Conservation (phyloP, 2,797 vertebrate genomes). For the Eptatretus atami region DNA sequence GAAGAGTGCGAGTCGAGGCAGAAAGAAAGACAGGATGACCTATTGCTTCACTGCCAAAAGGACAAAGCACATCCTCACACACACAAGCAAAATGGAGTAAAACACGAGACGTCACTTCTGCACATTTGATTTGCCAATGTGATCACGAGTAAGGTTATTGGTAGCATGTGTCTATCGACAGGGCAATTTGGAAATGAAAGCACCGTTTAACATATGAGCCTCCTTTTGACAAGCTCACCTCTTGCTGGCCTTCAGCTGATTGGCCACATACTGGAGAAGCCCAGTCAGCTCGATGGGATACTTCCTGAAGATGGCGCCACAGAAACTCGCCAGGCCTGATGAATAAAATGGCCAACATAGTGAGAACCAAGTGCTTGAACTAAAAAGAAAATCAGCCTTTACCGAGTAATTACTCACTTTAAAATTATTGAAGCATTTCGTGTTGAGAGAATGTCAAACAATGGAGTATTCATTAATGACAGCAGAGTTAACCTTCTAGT, state of each 20-base stretch:
- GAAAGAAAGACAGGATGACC: neutral
- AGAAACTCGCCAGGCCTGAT: constrained; percentile 70
- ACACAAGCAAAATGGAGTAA: too few relatives aligned
- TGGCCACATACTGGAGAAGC: constrained; percentile 86
- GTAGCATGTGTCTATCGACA: too few relatives aligned
- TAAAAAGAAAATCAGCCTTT: neutral
- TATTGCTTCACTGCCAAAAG: neutral
- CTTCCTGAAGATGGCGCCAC: constrained; percentile 83
- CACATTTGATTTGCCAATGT: too few relatives aligned
- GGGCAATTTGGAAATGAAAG: too few relatives aligned
- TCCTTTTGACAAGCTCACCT: constrained; percentile 21
- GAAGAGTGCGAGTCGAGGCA: constrained; percentile 10
- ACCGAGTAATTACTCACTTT: too few relatives aligned
- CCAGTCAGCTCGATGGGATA: constrained; percentile 91
- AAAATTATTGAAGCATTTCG: neutral
- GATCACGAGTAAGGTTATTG: too few relatives aligned
- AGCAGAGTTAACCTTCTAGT: neutral
- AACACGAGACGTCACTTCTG: too few relatives aligned
- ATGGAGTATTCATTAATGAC: neutral
- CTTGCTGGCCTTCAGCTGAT: constrained; percentile 87
- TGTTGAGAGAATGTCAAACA: constrained; percentile 1
- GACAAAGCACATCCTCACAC: neutral
- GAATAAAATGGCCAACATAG: constrained; percentile 6
- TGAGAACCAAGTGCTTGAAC: neutral
- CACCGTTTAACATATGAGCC: too few relatives aligned